Evolutionary conservation across 2,888 invertebrate genomes (phyloP), one percentile per base, ranked within the genome.

Genomic region (Phortica okadai): DNA sequence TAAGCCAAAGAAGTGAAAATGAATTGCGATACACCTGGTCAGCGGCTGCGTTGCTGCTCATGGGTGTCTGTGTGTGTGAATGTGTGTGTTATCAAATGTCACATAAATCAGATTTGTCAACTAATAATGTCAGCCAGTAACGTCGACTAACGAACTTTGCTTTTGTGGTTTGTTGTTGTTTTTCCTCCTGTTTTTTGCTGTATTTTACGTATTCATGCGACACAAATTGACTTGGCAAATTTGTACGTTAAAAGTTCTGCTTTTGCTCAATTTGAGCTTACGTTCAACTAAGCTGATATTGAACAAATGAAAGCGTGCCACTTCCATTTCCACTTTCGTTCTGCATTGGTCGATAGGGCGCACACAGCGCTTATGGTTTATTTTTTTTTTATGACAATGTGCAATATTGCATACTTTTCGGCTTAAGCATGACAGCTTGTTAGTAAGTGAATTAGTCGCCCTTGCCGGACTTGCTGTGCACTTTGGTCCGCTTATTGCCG

Each of bases 51-150:
- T 42, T n/a, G 42, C 42, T 67, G n/a, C 67, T 67, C 44, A 44
- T 69, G 33, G 2, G 0, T 33, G 2, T 2, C 3, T 33, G 33
- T 33, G 33, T 33, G 2, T 2, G 33, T 33, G 33, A 33, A 2
- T 45, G 25, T 16, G 16, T n/a, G 10, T 62, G 11, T 21, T 88
- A 85, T 88, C 88, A 87, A 84, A 88, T 87, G 83, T 80, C 89
- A 82, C 88, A 87, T 87, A 87, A 87, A 87, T 89, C 88, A 87
- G 87, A 83, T 87, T 87, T 87, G 87, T 81, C 83, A 82, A 83
- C 82, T 82, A 82, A 80, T 81, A 83, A 81, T 78, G 86, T 74
- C 82, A 81, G 79, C 78, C 74, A 75, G 50, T 72, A 16, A 62
- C 50, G 21, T 50, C 64, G 54, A 41, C 42, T 59, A 42, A 16